Conservation (phyloP, 2,113 vertebrate species). For the Ctenomys sociabilis region DNA sequence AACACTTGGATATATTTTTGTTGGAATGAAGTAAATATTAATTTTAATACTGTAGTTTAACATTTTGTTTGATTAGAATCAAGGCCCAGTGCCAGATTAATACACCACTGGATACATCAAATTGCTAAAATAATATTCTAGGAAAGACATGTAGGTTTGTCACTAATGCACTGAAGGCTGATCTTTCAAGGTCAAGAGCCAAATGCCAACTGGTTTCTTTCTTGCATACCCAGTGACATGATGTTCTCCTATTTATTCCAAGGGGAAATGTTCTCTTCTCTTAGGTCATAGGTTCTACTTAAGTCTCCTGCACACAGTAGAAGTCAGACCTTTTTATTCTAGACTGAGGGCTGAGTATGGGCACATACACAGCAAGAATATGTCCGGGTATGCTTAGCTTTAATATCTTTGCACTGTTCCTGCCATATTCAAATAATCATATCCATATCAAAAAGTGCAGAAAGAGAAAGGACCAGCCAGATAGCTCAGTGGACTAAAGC, state of each 20-base stretch:
- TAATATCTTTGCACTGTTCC: background rate
- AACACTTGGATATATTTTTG: conserved; percentile 23
- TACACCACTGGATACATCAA: conserved; percentile 20
- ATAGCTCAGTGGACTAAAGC: too few species aligned
- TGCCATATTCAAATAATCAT: conserved; percentile 48
- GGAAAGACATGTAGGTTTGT: background rate
- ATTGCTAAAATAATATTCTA: conserved; percentile 48
- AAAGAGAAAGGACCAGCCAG: background rate
- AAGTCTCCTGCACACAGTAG: conserved; percentile 15
- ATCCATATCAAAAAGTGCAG: background rate
- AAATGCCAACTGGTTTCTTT: conserved; percentile 53
- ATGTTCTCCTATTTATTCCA: conserved; percentile 56
- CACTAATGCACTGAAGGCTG: conserved; percentile 8
- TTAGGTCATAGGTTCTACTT: background rate
- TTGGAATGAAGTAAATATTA: conserved; percentile 35
- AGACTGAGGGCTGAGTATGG: background rate
- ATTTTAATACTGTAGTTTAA: conserved; percentile 23
- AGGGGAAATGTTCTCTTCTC: conserved; percentile 36
- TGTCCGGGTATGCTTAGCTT: background rate
- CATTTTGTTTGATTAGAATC: background rate
- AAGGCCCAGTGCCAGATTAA: conserved; percentile 44
- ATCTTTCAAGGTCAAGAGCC: conserved; percentile 39
- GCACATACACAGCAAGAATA: background rate
- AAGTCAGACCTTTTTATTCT: conserved; percentile 6
- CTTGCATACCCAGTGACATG: background rate